Percentiles rank a stretch among this genome's conserved stretches.
These are phyloP conservation scores for Ooceraea biroi DNA, from an alignment of 1,140 invertebrate genomes.

Conservation along the genomic window DNA sequence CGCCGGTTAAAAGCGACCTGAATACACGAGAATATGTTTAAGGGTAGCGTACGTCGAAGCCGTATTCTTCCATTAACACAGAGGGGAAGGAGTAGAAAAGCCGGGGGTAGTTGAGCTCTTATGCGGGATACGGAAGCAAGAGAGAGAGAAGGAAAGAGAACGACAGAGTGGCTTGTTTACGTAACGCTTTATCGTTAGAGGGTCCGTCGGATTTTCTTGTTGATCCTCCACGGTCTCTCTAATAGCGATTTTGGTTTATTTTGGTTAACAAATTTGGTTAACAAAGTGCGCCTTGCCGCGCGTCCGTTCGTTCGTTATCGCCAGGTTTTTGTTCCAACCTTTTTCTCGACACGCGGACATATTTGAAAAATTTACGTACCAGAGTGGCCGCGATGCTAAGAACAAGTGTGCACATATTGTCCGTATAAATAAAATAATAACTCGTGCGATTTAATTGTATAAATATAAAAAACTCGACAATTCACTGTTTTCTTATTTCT, in stretches of 20 bases:
- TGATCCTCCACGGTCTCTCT: constrained; percentile 75
- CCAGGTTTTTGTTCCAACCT: constrained; percentile 36
- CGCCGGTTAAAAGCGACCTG: constrained; percentile 36
- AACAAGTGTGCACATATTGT: not conserved
- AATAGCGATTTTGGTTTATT: constrained; percentile 79
- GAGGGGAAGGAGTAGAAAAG: constrained; percentile 43
- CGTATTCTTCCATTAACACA: constrained; percentile 74
- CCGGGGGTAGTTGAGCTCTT: constrained; percentile 64
- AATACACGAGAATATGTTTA: constrained; percentile 64
- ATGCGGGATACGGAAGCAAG: constrained; percentile 50
- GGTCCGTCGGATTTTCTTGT: constrained; percentile 76
- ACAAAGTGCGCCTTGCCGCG: constrained; percentile 62
- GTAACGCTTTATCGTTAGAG: constrained; percentile 77
- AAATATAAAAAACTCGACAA: not conserved
- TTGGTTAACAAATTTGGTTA: constrained; percentile 78
- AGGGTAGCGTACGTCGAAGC: constrained; percentile 46
- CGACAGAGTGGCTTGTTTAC: constrained; percentile 74
- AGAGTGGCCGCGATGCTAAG: constrained; percentile 25
- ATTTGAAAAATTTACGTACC: constrained; percentile 50
- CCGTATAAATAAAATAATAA: constrained; percentile 27
- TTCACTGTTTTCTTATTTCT: too few relatives aligned
- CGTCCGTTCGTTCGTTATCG: constrained; percentile 62
- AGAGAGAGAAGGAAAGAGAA: constrained; percentile 28
- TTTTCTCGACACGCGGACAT: constrained; percentile 51
- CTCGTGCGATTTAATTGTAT: not conserved